Evolutionary conservation across 2,113 vertebrate species (phyloP), one percentile per base, ranked within the genome.

Genomic region (Mionectes macconnelli): DNA sequence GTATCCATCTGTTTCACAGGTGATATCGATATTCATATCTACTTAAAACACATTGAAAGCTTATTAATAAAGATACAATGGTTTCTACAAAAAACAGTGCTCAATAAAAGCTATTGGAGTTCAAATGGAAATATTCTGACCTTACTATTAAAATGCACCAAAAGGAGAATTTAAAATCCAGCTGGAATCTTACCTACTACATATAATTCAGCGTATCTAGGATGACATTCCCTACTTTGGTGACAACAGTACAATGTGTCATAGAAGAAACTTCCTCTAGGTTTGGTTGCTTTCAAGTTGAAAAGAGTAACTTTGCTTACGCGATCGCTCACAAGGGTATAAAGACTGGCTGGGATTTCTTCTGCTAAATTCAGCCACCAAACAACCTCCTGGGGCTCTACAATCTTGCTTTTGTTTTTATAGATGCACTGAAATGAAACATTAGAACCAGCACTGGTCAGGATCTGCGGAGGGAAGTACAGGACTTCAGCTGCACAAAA

Each of bases 171-270:
- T 90, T 33, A 27, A 84, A 87, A 63, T 21, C 30, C 67, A 63
- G 45, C 52, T 56, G 74, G 31, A 22, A 23, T 64, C 98, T 98
- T 94, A 98, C 98, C 98, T 55, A 98, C 93, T 31, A 98, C 98
- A n/a, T 98, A 98, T n/a, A 99, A 76, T 66, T 98, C 98, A n/a
- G 99, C 98, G 53, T 99, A 99, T 55, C 98, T 97, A 18, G 96
- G 97, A 86, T 94, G 97, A 84, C 98, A 99, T 21, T 97, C 96
- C 45, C 97, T 93, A 9, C 90, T 95, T 27, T 94, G 84, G 40
- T 96, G 91, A 55, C 98, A 99, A 85, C 99, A 99, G 91, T 98
- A 98, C 82, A 99, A 96, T 1, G 98, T 95, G 5, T 98, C 98
- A 19, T 98, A 99, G 63, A 96, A 90, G 87, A 98, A 98, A 74